Base-by-base conservation (phyloP, 2,888 invertebrate species). In the Mythimna lalbum region DNA sequence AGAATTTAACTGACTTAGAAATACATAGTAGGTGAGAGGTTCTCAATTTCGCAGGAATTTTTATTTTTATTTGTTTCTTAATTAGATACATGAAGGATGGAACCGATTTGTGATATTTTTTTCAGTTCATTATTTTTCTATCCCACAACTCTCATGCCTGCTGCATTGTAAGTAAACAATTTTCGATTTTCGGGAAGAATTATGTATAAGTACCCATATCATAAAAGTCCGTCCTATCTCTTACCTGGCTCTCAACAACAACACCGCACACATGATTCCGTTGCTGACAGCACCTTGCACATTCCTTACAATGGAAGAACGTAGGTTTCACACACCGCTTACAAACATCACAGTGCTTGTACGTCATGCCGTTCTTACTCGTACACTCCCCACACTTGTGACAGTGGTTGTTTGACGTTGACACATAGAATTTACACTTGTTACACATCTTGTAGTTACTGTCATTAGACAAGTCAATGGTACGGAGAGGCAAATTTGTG, bases 251-350 rank as follows among this genome's bases (percentile, higher is more conserved):
- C 69, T 92, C 91, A 19, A 96, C 90, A 60, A 92, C 80, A 9
- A 88, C 81, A 0, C 94, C 95, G 69, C 96, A 96, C 7, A 88
- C 81, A 82, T 96, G 95, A 7, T 90, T 90, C 69, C 92, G 93
- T 73, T 91, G 89, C 77, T 91, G 91, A 73, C 92, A 90, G 81
- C 99, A 99, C 75, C 97, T 95, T 0, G 95, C 91, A 90, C 99
- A 99, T 9, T 89, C 93, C 1, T 93, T 87, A 86, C 99, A 99
- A 91, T 99, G 99, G 43, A 96, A 93, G 96, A 98, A 98, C 0
- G 97, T 97, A 0, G 98, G 97, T 92, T 99, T 99, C 0, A 99
- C 98, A 92, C 99, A 99, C 61, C 97, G 92, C 17, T 96, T 96
- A 87, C 99, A 99, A n/a, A 92, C 88, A 49, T 95, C 92, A 87